Conservation (phyloP, 2,797 vertebrate genomes). For the Sciaenops ocellatus region DNA sequence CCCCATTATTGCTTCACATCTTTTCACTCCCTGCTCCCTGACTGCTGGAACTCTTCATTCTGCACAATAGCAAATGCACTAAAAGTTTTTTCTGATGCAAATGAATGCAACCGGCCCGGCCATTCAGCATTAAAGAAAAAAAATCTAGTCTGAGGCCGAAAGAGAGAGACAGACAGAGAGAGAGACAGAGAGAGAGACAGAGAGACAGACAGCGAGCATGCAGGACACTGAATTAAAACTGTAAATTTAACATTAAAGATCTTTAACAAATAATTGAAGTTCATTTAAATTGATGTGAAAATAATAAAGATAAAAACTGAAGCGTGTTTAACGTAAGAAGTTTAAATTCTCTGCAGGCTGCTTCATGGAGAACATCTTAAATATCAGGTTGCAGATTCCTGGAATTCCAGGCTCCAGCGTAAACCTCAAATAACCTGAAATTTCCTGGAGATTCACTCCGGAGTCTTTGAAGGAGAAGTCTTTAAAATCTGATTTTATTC, state of each 20-base stretch:
- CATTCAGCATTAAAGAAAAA: constrained; percentile 84
- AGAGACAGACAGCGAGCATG: background rate
- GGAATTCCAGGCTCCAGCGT: constrained; percentile 87
- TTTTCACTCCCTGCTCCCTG: constrained; percentile 85
- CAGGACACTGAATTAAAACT: too few relatives aligned
- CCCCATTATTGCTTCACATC: constrained; percentile 87
- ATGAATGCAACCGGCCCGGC: constrained; percentile 84
- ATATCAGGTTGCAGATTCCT: constrained; percentile 94
- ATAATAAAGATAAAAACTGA: rapidly evolving
- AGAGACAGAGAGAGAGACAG: too few relatives aligned
- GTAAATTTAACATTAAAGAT: background rate
- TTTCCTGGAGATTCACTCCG: background rate
- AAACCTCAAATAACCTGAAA: constrained; percentile 23
- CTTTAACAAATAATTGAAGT: too few relatives aligned
- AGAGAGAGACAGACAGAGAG: too few relatives aligned
- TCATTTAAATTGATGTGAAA: background rate
- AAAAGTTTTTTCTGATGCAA: constrained; percentile 98
- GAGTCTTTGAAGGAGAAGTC: too few relatives aligned
- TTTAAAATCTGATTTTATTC: too few relatives aligned
- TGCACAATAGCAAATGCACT: constrained; percentile 93
- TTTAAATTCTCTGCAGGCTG: background rate
- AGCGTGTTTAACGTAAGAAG: too few relatives aligned
- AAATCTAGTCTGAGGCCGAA: constrained; percentile 31
- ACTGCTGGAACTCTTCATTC: constrained; percentile 93
- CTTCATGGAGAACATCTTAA: background rate